These are phyloP conservation scores for Thyatira batis DNA, from an alignment of 2,888 invertebrate species.

Conservation along the genomic window DNA sequence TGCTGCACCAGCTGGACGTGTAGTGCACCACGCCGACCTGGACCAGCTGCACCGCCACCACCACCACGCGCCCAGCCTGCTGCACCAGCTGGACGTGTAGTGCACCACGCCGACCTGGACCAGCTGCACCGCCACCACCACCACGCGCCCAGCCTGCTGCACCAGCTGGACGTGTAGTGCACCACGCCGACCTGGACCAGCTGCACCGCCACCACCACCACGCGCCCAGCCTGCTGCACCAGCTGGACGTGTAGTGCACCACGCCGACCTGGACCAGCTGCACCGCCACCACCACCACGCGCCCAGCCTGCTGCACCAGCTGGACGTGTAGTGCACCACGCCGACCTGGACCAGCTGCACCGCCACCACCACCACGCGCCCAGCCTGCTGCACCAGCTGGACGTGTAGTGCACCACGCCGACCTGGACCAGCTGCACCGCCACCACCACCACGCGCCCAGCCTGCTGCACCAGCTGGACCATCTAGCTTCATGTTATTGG, in stretches of 20 bases:
- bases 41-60: background rate
- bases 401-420: slow-evolving; percentile 30
- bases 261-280: background rate
- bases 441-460: too few relatives aligned
- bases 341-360: background rate
- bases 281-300: background rate
- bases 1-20: too few relatives aligned
- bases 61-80: background rate
- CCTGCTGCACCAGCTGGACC: too few relatives aligned
- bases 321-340: too few relatives aligned
- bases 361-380: slow-evolving; percentile 20
- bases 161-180: slow-evolving; percentile 45
- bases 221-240: too few relatives aligned
- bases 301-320: background rate
- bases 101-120: background rate
- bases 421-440: too few relatives aligned
- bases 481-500: too few relatives aligned
- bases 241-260: too few relatives aligned
- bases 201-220: too few relatives aligned
- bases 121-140: slow-evolving; percentile 2
- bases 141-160: slow-evolving; percentile 33
- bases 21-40: background rate
- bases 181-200: background rate
- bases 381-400: slow-evolving; percentile 42
- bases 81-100: too few relatives aligned